These are phyloP conservation scores for Ormyrus rosae DNA, from an alignment of 2,888 invertebrate species.

Conservation along the genomic window DNA sequence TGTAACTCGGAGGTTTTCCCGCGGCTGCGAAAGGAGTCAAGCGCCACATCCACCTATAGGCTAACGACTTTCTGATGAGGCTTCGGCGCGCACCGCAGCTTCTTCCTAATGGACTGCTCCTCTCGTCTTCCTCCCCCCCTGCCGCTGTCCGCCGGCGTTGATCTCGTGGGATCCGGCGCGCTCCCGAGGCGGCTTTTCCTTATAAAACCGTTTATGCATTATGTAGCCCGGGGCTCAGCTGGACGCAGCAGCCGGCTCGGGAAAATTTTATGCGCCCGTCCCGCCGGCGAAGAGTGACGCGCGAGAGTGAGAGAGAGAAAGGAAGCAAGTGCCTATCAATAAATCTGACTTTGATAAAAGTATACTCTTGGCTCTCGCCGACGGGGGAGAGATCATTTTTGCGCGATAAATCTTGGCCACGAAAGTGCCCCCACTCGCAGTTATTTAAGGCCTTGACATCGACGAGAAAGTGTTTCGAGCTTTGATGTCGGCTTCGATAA, in stretches of 20 bases:
- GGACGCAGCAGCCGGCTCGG: not conserved
- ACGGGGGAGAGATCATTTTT: not conserved
- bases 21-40: too few species aligned
- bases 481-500: too few species aligned
- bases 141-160: conserved; percentile 43
- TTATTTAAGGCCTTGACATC: too few species aligned
- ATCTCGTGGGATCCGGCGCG: conserved; percentile 15
- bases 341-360: not conserved
- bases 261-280: conserved; percentile 10
- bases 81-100: conserved; percentile 67
- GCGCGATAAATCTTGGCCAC: not conserved
- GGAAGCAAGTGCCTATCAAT: conserved; percentile 9
- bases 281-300: conserved; percentile 1
- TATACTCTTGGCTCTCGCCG: not conserved
- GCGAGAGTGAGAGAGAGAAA: not conserved
- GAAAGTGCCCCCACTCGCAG: too few species aligned
- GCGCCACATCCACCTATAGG: conserved; percentile 54
- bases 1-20: too few species aligned
- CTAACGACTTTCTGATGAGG: conserved; percentile 75
- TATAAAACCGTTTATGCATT: conserved; percentile 39
- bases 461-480: too few species aligned
- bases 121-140: too few species aligned
- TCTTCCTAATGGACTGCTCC: conserved; percentile 67
- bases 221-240: not conserved
- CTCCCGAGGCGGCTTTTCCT: conserved; percentile 13